Evolutionary conservation across 2,113 vertebrate species (phyloP).

Genomic region (Leptodactylus fuscus): DNA sequence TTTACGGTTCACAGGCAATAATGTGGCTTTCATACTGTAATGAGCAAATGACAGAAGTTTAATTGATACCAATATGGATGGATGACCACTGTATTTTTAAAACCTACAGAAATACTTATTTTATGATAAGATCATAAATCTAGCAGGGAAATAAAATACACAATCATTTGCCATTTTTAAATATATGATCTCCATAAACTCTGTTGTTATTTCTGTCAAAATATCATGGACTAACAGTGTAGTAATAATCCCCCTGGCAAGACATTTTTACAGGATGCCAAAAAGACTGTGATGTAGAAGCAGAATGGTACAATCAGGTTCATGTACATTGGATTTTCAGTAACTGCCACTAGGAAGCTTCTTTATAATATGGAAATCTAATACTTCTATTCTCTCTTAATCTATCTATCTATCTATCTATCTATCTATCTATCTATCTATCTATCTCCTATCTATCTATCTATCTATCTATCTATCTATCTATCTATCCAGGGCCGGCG

Average conservation of each 20-base stretch:
- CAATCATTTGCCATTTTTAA: conserved; percentile 34
- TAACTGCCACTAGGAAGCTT: neutral
- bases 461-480: too few relatives aligned
- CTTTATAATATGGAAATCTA: neutral
- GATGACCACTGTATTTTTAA: conserved; percentile 44
- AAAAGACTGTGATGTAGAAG: neutral
- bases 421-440: too few relatives aligned
- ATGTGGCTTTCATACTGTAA: conserved; percentile 83
- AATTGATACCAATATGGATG: conserved; percentile 59
- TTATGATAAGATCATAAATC: conserved; percentile 54
- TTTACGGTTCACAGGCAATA: conserved; percentile 86
- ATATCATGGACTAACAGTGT: conserved; percentile 18
- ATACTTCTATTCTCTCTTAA: too few relatives aligned
- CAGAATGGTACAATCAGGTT: neutral
- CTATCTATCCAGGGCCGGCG: too few relatives aligned
- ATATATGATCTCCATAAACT: conserved; percentile 41
- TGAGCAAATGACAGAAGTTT: conserved; percentile 78
- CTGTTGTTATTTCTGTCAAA: conserved; percentile 44
- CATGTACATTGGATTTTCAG: conserved; percentile 29
- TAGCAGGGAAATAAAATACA: conserved; percentile 37
- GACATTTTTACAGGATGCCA: conserved; percentile 42
- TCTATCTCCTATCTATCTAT: too few relatives aligned
- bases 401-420: neutral
- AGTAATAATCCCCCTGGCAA: conserved; percentile 24
- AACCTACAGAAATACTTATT: conserved; percentile 43